phyloP scores from a whole-genome alignment of 2,888 invertebrate species.

The Scrobipalpa atriplicella region DNA sequence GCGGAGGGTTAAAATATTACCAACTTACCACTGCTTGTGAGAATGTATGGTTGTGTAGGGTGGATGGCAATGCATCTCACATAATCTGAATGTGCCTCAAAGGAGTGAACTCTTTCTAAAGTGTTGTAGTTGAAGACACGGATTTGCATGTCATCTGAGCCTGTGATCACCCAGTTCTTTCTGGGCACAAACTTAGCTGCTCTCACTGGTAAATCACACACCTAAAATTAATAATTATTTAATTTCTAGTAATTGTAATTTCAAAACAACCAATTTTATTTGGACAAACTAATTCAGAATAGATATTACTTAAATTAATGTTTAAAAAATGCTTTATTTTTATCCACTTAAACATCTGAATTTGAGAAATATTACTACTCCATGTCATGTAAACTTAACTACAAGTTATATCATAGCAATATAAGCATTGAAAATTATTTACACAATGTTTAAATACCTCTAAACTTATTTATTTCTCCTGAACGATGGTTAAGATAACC shows the following conservation, averaged over 20 bases:
- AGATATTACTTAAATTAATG: no score
- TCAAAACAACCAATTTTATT: neutral
- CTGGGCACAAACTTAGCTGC: conserved; percentile 97
- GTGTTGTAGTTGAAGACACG: conserved; percentile 99
- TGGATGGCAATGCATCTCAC: conserved; percentile 98
- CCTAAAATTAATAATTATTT: conserved; percentile 68
- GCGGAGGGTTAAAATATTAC: neutral
- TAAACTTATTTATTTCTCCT: neutral
- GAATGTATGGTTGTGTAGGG: conserved; percentile 97
- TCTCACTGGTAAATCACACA: conserved; percentile 98
- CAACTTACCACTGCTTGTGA: conserved; percentile 96
- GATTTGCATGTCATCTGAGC: conserved; percentile 98
- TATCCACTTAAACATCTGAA: no score
- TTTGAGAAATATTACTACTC: no score
- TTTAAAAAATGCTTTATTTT: no score
- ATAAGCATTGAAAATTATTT: no score
- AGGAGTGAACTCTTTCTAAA: conserved; percentile 96
- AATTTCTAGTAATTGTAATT: neutral
- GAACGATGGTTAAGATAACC: neutral
- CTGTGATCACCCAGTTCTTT: conserved; percentile 99
- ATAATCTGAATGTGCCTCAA: conserved; percentile 99
- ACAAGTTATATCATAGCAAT: no score
- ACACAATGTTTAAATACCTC: neutral
- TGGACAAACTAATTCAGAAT: no score
- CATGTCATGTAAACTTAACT: no score